Evolutionary conservation across 2,888 invertebrate species (phyloP).

Genomic region (Mycalesis mineus): DNA sequence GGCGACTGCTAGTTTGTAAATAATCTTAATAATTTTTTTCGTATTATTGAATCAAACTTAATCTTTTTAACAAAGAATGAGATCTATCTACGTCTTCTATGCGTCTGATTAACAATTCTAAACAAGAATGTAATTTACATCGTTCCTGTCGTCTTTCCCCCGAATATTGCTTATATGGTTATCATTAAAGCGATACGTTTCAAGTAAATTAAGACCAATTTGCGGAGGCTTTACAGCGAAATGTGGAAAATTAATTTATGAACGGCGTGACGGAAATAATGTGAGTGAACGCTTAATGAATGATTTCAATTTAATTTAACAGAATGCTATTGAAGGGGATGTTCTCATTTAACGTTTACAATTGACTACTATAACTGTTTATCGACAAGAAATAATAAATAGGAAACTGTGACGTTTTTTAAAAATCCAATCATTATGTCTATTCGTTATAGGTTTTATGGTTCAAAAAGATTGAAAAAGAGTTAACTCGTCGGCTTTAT

Average conservation of each 20-base stretch:
- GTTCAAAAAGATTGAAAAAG: not conserved
- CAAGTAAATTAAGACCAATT: constrained; percentile 73
- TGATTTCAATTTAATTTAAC: constrained; percentile 57
- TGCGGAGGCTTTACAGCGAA: constrained; percentile 64
- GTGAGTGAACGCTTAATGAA: constrained; percentile 60
- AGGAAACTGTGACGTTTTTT: not conserved
- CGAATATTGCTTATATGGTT: constrained; percentile 65
- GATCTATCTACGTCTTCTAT: not conserved
- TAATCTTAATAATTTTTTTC: not conserved
- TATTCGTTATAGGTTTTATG: not conserved
- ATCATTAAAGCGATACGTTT: constrained; percentile 69
- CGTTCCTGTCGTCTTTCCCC: constrained; percentile 13
- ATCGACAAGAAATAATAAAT: constrained; percentile 8
- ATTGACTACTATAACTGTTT: constrained; percentile 15
- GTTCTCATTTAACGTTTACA: constrained; percentile 23
- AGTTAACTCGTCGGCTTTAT: not conserved
- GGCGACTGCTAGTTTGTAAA: no score
- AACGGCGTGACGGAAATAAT: constrained; percentile 62
- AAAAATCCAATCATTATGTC: not conserved
- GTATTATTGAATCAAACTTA: not conserved
- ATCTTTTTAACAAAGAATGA: constrained; percentile 7
- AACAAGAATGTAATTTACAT: constrained; percentile 16
- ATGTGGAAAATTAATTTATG: constrained; percentile 69
- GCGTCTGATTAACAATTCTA: constrained; percentile 3
- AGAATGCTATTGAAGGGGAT: constrained; percentile 27